Conservation (phyloP, 2,797 vertebrate genomes). For the Oreochromis mossambicus region DNA sequence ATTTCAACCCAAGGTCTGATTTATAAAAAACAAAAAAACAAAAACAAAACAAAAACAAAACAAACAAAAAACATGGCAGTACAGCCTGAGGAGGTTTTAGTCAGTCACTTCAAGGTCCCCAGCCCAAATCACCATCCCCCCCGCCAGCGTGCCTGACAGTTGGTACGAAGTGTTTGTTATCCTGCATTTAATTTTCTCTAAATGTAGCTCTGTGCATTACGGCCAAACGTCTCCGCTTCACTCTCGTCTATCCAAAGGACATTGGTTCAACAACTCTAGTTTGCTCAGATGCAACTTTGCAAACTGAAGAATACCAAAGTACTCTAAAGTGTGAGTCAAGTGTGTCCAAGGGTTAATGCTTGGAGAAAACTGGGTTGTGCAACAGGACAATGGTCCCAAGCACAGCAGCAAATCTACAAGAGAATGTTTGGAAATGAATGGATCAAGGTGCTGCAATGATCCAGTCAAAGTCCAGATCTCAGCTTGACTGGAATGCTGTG, state of each 20-base stretch:
- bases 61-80: neutral
- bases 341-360: neutral
- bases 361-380: neutral
- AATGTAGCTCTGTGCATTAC: neutral
- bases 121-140: neutral
- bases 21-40: neutral
- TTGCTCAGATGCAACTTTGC: neutral
- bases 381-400: neutral
- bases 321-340: neutral
- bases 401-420: neutral
- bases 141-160: neutral
- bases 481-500: neutral
- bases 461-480: neutral
- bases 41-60: neutral
- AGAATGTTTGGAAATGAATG: neutral
- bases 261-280: neutral
- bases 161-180: neutral
- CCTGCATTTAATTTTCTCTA: neutral
- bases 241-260: neutral
- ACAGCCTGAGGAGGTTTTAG: neutral
- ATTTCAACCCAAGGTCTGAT: neutral
- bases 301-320: neutral
- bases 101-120: neutral
- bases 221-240: neutral
- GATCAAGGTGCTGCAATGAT: neutral